A percentile compares a stretch with the other conserved stretches of the same genome.
Evolutionary conservation across 53 echinoderm and acorn worm species (phyloP).

Genomic region (Henricia sp.): DNA sequence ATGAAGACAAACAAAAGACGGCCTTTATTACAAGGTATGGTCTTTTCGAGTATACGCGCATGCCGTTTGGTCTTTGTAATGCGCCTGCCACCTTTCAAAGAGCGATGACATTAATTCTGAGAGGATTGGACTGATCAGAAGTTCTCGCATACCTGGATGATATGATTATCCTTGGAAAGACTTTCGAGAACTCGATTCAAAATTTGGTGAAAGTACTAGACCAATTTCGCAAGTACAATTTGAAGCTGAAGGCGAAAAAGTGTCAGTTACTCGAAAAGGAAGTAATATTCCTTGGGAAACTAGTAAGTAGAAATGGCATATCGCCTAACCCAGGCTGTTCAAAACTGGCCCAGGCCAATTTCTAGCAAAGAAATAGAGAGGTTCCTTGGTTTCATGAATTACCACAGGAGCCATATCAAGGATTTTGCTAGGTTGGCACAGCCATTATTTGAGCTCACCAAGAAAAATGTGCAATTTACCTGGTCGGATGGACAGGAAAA

Average conservation of each 20-base stretch:
- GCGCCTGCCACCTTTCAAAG: slow-evolving; percentile 14
- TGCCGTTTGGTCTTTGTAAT: slow-evolving; percentile 2
- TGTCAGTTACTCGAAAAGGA: slow-evolving; percentile 10
- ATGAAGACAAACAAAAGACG: not conserved
- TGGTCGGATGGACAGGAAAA: not conserved
- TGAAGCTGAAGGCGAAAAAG: slow-evolving; percentile 5
- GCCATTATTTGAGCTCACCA: not conserved
- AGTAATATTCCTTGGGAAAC: slow-evolving; percentile 13
- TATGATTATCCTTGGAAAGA: not conserved
- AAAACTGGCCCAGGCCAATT: not conserved
- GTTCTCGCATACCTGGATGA: not conserved
- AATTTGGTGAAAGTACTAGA: not conserved
- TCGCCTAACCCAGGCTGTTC: not conserved
- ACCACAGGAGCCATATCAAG: not conserved
- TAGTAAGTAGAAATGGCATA: not conserved
- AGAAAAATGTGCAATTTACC: not conserved
- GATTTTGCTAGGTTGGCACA: not conserved
- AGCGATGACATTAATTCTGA: not conserved
- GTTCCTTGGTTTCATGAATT: too few relatives aligned
- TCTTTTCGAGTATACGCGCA: slow-evolving; percentile 8
- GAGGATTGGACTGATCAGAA: not conserved
- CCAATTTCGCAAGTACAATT: not conserved
- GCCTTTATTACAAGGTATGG: slow-evolving; percentile 15
- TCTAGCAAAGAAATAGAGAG: slow-evolving; percentile 5
- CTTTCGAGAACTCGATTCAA: not conserved